A percentile compares a stretch with the other conserved stretches of the same genome.
phyloP scores from a whole-genome alignment of 2,888 invertebrate species.

The Ichneumon xanthorius region DNA sequence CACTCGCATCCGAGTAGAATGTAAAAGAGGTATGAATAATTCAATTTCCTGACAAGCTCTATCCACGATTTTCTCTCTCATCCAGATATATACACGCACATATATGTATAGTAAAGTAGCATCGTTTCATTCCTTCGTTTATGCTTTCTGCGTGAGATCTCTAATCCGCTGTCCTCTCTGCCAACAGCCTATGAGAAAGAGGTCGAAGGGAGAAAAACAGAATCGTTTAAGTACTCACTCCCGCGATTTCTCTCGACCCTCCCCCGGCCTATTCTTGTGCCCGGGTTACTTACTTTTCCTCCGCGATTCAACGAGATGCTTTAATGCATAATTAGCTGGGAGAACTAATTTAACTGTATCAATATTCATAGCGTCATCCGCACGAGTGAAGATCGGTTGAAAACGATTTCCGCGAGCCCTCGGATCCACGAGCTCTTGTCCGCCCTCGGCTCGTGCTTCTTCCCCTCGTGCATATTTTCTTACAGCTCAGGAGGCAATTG shows the following conservation, averaged over 20 bases:
- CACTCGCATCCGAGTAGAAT: constrained; percentile 43
- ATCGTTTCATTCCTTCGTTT: constrained; percentile 24
- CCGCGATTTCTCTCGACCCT: constrained; percentile 25
- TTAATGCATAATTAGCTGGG: constrained; percentile 69
- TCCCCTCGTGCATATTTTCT: neutral
- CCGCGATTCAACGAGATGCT: constrained; percentile 66
- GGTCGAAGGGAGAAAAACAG: constrained; percentile 27
- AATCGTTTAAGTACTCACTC: constrained; percentile 62
- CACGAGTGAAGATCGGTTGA: constrained; percentile 16
- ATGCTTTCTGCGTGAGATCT: constrained; percentile 51
- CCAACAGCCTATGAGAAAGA: constrained; percentile 34
- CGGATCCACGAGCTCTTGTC: neutral
- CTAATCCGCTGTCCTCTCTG: constrained; percentile 29
- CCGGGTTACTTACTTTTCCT: constrained; percentile 55
- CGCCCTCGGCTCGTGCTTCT: neutral
- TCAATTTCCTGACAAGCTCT: constrained; percentile 59
- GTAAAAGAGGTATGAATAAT: constrained; percentile 65
- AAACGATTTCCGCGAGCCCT: neutral
- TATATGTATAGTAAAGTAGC: neutral
- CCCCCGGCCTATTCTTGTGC: neutral
- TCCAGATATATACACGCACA: constrained; percentile 8
- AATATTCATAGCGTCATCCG: constrained; percentile 74
- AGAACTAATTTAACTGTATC: constrained; percentile 76
- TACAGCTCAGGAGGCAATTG: neutral
- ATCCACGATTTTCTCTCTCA: constrained; percentile 49